Evolutionary conservation across 2,113 vertebrate genomes (phyloP).

Genomic region (Hepsetus odoe): DNA sequence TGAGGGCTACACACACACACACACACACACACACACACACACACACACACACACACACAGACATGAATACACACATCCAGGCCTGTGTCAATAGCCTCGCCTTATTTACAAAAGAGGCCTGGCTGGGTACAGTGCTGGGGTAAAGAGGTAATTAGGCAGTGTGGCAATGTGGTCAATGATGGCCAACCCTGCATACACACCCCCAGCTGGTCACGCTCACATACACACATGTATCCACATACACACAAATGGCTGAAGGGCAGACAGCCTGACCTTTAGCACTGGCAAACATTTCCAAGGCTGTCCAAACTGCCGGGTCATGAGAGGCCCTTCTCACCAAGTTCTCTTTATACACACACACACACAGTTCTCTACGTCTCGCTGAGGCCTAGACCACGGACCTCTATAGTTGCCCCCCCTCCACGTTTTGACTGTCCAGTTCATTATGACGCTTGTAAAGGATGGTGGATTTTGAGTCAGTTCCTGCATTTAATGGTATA

Average conservation of each 20-base stretch:
- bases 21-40: too few relatives aligned
- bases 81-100: constrained; percentile 68
- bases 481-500: constrained; percentile 65
- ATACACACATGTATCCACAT: constrained; percentile 10
- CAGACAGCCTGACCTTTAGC: constrained; percentile 73
- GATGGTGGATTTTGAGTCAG: constrained; percentile 60
- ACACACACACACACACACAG: constrained; percentile 52
- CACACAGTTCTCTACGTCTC: constrained; percentile 27
- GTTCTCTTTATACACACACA: constrained; percentile 40
- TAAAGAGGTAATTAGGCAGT: constrained; percentile 75
- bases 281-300: constrained; percentile 68
- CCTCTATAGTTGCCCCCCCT: not conserved
- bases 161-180: constrained; percentile 73
- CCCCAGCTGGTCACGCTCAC: constrained; percentile 56
- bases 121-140: constrained; percentile 64
- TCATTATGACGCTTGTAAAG: constrained; percentile 37
- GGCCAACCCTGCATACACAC: constrained; percentile 60
- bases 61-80: constrained; percentile 4
- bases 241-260: constrained; percentile 63
- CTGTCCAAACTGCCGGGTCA: constrained; percentile 66
- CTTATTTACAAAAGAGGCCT: constrained; percentile 74
- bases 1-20: constrained; percentile 60
- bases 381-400: not conserved
- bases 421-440: constrained; percentile 6
- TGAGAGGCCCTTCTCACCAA: constrained; percentile 52